Evolutionary conservation across 2,113 vertebrate species (phyloP).

Genomic region (Bubalus kerabau): DNA sequence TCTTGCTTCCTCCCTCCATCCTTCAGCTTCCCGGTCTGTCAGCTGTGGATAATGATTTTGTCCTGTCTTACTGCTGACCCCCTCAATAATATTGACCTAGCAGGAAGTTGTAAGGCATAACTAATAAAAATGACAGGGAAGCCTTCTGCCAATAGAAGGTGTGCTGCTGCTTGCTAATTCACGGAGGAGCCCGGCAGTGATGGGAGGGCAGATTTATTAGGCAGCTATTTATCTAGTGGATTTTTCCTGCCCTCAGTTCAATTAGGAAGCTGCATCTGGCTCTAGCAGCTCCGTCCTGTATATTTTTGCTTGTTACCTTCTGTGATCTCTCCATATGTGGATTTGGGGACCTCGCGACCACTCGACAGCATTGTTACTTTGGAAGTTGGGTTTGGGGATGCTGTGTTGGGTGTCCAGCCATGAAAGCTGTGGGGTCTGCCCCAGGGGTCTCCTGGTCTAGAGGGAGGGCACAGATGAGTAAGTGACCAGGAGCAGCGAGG

Average conservation of each 20-base stretch:
- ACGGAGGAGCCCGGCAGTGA: background rate
- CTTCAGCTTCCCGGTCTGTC: background rate
- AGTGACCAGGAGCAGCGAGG: background rate
- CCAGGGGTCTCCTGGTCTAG: background rate
- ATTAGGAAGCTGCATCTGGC: background rate
- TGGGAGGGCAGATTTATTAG: background rate
- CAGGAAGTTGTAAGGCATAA: conserved; percentile 1
- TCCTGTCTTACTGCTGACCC: background rate
- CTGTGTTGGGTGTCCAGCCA: fast-evolving
- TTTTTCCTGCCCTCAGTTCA: background rate
- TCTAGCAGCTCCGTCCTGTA: background rate
- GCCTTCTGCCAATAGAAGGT: background rate
- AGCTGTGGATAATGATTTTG: background rate
- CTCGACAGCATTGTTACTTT: background rate
- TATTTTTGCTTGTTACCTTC: background rate
- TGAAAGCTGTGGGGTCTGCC: fast-evolving
- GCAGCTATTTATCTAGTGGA: background rate
- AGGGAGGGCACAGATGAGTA: background rate
- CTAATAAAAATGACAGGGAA: conserved; percentile 24
- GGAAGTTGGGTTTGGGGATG: background rate
- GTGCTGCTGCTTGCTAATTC: background rate
- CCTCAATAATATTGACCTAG: conserved; percentile 23
- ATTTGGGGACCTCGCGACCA: background rate
- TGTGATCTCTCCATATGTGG: background rate
- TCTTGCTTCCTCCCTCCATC: background rate